Evolutionary conservation across 2,113 vertebrate genomes (phyloP).

Genomic region (Myotis yumanensis): DNA sequence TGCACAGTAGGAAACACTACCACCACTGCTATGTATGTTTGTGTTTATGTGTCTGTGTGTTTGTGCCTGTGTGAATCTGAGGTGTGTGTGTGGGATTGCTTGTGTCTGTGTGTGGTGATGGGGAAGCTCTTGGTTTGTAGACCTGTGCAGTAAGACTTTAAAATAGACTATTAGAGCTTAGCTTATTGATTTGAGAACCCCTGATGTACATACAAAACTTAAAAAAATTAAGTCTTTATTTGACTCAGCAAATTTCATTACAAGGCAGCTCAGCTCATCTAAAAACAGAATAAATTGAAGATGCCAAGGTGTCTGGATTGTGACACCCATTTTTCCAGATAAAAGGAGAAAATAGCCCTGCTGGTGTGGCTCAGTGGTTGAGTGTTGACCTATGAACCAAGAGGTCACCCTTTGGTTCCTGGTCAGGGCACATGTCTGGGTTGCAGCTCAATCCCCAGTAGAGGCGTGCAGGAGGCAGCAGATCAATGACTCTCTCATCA

Average conservation of each 20-base stretch:
- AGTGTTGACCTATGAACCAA: too few species aligned
- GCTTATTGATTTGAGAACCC: background rate
- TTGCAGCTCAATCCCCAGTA: too few species aligned
- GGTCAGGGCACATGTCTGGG: too few species aligned
- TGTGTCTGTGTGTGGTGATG: background rate
- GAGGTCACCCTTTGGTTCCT: too few species aligned
- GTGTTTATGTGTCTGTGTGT: background rate
- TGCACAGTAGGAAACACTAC: background rate
- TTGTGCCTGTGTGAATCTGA: background rate
- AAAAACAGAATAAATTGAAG: background rate
- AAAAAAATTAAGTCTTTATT: slow-evolving; percentile 18
- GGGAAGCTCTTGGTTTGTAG: background rate
- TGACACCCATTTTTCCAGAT: slow-evolving; percentile 1
- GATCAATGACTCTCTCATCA: too few species aligned
- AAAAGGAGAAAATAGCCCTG: slow-evolving; percentile 6
- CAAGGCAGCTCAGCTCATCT: background rate
- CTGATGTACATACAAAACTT: background rate
- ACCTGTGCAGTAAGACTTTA: background rate
- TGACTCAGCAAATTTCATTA: background rate
- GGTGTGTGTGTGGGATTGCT: background rate
- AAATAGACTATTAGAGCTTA: background rate
- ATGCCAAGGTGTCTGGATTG: background rate
- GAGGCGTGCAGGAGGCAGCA: too few species aligned
- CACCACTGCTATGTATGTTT: background rate
- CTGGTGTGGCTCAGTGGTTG: too few species aligned